phyloP scores from a whole-genome alignment of 2,113 vertebrate species.

The Columba livia region DNA sequence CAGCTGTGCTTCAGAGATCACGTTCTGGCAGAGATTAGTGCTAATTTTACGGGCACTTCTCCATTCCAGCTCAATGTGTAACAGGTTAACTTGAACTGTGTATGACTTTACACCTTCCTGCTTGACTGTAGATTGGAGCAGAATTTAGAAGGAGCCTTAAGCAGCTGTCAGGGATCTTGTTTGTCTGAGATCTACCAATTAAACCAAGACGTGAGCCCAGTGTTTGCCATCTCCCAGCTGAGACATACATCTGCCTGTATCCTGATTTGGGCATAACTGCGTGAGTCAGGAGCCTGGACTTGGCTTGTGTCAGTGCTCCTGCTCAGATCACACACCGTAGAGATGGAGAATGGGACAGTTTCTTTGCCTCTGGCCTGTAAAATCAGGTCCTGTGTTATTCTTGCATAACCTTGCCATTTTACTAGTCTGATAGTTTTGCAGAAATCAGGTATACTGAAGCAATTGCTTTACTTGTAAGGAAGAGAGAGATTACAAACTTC shows the following conservation, averaged over 20 bases:
- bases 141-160: neutral
- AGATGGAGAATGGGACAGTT: neutral
- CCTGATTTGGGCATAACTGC: neutral
- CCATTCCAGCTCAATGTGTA: neutral
- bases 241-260: neutral
- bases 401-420: neutral
- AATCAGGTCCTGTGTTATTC: neutral
- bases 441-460: neutral
- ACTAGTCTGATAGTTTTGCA: neutral
- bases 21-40: fast-evolving
- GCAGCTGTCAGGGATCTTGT: neutral
- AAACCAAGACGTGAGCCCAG: neutral
- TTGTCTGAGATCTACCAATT: neutral
- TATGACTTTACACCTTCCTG: neutral
- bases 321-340: neutral
- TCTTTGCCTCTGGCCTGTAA: neutral
- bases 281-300: neutral
- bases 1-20: neutral
- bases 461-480: neutral
- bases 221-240: neutral
- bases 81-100: neutral
- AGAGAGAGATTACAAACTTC: neutral
- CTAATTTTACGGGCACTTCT: neutral
- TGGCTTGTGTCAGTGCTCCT: neutral
- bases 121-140: neutral